phyloP scores from a whole-genome alignment of 2,113 vertebrate genomes.

The Aepyceros melampus region DNA sequence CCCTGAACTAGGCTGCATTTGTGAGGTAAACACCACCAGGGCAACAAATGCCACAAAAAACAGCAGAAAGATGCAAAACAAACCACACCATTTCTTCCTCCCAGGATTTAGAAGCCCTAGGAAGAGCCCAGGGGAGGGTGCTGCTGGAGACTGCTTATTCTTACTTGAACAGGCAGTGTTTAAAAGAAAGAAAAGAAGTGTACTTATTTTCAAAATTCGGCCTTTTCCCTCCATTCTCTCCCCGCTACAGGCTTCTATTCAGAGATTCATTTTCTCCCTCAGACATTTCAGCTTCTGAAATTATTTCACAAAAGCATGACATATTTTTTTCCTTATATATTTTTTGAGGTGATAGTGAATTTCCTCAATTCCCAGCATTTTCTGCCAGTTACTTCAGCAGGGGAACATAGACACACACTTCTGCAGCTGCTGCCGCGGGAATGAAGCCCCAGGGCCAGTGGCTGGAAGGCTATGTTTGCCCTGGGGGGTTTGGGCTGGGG shows the following conservation, averaged over 20 bases:
- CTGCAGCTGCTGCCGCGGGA: neutral
- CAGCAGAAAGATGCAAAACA: neutral
- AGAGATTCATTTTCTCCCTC: constrained; percentile 49
- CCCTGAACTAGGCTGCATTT: neutral
- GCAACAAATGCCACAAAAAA: neutral
- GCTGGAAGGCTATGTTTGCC: neutral
- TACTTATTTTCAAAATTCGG: constrained; percentile 37
- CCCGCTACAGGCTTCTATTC: constrained; percentile 40
- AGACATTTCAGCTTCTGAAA: constrained; percentile 49
- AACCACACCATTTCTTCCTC: neutral
- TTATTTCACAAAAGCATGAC: constrained; percentile 45
- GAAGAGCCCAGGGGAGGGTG: neutral
- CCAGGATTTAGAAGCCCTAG: neutral
- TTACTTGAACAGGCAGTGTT: constrained; percentile 47
- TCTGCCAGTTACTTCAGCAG: neutral
- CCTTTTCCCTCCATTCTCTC: constrained; percentile 11
- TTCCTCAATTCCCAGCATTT: neutral
- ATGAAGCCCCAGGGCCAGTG: neutral
- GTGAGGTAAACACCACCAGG: neutral
- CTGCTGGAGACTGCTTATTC: neutral
- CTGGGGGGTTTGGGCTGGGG: neutral
- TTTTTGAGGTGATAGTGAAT: constrained; percentile 40
- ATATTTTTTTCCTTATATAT: neutral
- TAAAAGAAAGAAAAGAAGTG: constrained; percentile 33
- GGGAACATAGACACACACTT: neutral